These are phyloP conservation scores for Micromys minutus DNA, from an alignment of 2,113 vertebrate genomes.

Conservation along the genomic window DNA sequence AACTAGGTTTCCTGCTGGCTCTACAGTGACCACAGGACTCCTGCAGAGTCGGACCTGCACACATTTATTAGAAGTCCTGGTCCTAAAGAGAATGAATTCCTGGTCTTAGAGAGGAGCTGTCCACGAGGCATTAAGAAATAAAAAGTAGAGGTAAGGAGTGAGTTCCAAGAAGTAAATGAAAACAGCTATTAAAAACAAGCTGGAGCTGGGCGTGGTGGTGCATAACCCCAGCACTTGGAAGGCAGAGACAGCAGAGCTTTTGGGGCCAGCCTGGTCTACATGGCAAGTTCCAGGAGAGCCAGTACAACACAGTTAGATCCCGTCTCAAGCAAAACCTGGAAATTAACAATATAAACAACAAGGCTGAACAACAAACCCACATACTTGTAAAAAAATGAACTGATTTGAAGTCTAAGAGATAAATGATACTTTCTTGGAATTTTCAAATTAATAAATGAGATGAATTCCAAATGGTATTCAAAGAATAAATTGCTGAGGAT, in stretches of 20 bases:
- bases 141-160: neutral
- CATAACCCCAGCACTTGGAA: neutral
- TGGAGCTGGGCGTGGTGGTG: neutral
- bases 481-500: slow-evolving; percentile 18
- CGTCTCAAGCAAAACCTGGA: neutral
- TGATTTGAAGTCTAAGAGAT: slow-evolving; percentile 43
- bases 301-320: neutral
- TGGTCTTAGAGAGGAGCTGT: neutral
- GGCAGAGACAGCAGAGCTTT: neutral
- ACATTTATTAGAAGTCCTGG: neutral
- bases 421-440: neutral
- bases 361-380: slow-evolving; percentile 12
- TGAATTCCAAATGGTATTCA: slow-evolving; percentile 2
- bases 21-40: neutral
- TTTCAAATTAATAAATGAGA: slow-evolving; percentile 1
- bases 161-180: neutral
- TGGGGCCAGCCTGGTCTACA: neutral
- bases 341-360: neutral
- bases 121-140: neutral
- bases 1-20: neutral
- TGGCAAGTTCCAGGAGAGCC: neutral
- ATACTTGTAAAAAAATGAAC: neutral
- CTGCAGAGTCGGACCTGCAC: neutral
- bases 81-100: neutral
- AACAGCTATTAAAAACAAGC: neutral